Conservation (phyloP, 2,797 vertebrate genomes). For the Jordanella pulchra region DNA sequence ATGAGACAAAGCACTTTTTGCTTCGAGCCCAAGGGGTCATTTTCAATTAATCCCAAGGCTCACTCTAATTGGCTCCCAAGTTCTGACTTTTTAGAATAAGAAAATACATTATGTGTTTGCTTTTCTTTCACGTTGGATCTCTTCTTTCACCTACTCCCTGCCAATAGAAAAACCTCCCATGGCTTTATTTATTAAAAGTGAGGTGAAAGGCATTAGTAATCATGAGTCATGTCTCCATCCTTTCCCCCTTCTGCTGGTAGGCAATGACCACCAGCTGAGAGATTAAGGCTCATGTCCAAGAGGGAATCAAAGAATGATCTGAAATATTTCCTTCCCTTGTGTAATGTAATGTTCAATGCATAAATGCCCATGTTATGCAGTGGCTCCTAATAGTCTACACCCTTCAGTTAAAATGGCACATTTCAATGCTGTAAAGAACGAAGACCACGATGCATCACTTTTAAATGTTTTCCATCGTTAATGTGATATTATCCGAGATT, state of each 20-base stretch:
- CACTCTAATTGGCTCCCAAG: conserved; percentile 45
- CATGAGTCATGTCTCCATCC: conserved; percentile 50
- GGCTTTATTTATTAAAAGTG: conserved; percentile 43
- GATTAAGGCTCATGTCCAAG: conserved; percentile 13
- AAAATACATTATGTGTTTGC: conserved; percentile 39
- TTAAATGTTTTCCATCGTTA: not conserved
- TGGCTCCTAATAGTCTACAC: not conserved
- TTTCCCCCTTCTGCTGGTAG: conserved; percentile 20
- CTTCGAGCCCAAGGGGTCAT: conserved; percentile 43
- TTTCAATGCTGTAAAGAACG: not conserved
- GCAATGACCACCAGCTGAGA: conserved; percentile 11
- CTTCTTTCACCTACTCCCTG: conserved; percentile 29
- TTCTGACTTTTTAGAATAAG: conserved; percentile 15
- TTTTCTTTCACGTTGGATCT: conserved; percentile 22
- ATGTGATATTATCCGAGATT: not conserved
- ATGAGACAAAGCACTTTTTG: conserved; percentile 32
- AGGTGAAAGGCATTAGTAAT: conserved; percentile 43
- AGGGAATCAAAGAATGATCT: conserved; percentile 7
- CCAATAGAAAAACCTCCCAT: conserved; percentile 28
- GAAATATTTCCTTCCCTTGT: not conserved
- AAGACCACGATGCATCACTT: not conserved
- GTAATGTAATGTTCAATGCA: not conserved
- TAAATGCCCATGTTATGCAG: not conserved
- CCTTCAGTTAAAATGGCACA: not conserved
- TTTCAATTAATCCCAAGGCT: conserved; percentile 54